A percentile compares a stretch with the other conserved stretches of the same genome.
Conservation (phyloP, 2,888 invertebrate species). For the Philonicus albiceps region DNA sequence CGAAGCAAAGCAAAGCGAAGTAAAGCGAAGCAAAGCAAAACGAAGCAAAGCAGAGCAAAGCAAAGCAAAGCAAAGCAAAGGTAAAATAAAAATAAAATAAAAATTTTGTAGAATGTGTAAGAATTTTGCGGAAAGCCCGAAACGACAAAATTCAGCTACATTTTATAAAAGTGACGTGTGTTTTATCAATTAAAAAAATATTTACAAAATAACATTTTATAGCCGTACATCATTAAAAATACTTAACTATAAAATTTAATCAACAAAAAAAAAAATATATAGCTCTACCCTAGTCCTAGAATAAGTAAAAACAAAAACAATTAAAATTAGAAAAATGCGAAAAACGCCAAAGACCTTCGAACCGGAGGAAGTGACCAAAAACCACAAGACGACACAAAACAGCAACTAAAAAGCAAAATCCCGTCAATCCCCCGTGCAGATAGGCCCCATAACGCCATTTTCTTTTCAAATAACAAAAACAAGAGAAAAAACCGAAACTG, state of each 20-base stretch:
- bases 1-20: too few species aligned
- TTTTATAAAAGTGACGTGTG: conserved; percentile 32
- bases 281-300: too few species aligned
- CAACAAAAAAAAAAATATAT: too few species aligned
- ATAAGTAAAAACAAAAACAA: neutral
- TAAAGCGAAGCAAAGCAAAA: too few species aligned
- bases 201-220: neutral
- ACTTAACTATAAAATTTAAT: too few species aligned
- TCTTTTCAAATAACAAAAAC: neutral
- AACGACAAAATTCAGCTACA: conserved; percentile 2
- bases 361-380: too few species aligned
- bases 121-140: too few species aligned
- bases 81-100: neutral
- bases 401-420: neutral
- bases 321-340: neutral
- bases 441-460: too few species aligned
- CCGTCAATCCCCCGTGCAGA: too few species aligned
- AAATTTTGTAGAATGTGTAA: neutral
- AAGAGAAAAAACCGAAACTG: neutral
- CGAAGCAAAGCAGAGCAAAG: neutral
- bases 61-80: neutral
- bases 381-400: too few species aligned
- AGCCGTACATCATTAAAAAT: too few species aligned
- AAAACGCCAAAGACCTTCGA: neutral
- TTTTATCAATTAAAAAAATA: conserved; percentile 24